These are phyloP conservation scores for Euwallacea similis DNA, from an alignment of 1,140 invertebrate species.

Conservation along the genomic window DNA sequence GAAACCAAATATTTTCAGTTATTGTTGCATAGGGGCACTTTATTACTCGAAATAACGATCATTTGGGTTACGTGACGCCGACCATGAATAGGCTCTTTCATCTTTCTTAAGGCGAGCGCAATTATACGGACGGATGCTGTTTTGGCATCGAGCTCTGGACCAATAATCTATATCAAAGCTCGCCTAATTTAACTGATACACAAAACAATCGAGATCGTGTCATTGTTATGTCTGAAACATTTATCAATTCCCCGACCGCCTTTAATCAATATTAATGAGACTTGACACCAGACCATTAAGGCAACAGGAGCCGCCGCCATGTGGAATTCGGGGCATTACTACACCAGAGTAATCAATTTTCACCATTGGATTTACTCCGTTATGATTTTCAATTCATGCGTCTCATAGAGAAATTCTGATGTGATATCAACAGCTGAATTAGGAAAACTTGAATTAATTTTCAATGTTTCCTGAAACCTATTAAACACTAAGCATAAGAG, in stretches of 20 bases:
- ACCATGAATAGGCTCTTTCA: background rate
- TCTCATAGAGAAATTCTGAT: too few relatives aligned
- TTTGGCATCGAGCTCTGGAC: background rate
- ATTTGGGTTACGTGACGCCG: background rate
- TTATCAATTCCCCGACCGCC: background rate
- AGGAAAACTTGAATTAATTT: too few relatives aligned
- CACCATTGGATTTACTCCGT: too few relatives aligned
- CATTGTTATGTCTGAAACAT: slow-evolving; percentile 5
- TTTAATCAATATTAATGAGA: slow-evolving; percentile 13
- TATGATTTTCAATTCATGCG: too few relatives aligned
- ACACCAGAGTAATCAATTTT: background rate
- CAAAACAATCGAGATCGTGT: slow-evolving; percentile 1
- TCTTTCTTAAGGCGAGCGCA: background rate
- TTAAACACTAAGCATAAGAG: too few relatives aligned
- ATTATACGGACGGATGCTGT: background rate
- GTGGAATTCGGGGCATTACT: background rate
- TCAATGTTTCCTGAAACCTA: too few relatives aligned
- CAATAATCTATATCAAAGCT: background rate
- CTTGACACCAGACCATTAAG: slow-evolving; percentile 11
- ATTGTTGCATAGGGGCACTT: background rate
- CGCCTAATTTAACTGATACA: background rate
- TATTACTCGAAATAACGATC: background rate
- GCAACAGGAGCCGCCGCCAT: background rate
- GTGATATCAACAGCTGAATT: too few relatives aligned
- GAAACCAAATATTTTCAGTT: background rate